A percentile compares a stretch with the other conserved stretches of the same genome.
These are phyloP conservation scores for Sphenodon punctatus DNA, from an alignment of 2,797 vertebrate species.

Conservation along the genomic window DNA sequence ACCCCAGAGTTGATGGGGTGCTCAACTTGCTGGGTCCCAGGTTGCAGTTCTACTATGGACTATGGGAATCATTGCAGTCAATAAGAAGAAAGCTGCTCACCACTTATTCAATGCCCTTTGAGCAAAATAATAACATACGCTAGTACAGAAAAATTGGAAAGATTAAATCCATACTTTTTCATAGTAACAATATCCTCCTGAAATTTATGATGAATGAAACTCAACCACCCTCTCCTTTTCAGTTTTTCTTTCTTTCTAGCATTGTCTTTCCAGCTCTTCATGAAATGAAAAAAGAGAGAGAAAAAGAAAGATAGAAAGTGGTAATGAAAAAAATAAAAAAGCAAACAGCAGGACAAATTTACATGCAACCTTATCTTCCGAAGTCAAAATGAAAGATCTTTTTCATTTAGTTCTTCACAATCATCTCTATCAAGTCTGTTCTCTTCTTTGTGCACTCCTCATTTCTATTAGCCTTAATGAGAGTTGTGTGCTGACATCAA, in stretches of 20 bases:
- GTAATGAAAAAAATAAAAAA: background rate
- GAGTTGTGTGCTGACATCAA: background rate
- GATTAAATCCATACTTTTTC: no score
- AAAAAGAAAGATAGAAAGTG: background rate
- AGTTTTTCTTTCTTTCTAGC: background rate
- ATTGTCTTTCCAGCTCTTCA: background rate
- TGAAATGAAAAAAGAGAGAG: background rate
- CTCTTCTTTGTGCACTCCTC: background rate
- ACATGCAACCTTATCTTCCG: background rate
- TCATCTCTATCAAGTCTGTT: background rate
- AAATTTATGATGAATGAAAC: background rate
- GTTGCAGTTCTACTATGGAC: no score
- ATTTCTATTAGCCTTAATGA: slow-evolving; percentile 26
- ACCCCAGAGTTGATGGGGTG: no score
- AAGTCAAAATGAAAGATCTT: background rate
- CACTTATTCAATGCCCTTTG: background rate
- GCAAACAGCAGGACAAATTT: background rate
- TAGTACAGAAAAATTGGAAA: background rate
- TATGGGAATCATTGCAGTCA: no score
- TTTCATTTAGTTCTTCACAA: background rate
- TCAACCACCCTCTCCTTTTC: background rate
- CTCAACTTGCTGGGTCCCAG: no score
- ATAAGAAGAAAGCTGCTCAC: background rate
- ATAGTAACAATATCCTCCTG: background rate
- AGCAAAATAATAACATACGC: background rate